Evolutionary conservation across 2,888 invertebrate species (phyloP).

Genomic region (Himalopsyche kuldschensis): DNA sequence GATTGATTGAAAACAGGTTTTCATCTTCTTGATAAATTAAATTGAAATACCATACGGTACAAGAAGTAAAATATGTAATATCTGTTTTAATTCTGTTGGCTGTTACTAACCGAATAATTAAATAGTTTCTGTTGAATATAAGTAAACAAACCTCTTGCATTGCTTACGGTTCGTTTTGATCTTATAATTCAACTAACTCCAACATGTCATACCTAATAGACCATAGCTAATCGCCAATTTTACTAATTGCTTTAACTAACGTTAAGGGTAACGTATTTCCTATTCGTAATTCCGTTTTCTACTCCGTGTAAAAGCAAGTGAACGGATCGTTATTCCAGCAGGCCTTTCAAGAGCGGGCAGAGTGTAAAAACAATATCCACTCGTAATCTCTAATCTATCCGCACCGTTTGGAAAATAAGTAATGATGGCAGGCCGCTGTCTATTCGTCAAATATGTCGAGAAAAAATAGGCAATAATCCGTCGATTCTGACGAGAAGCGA

Average conservation of each 20-base stretch:
- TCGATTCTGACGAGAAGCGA: not conserved
- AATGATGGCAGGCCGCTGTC: constrained; percentile 19
- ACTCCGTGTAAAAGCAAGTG: constrained; percentile 10
- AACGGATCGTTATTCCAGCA: constrained; percentile 21
- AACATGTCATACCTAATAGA: constrained; percentile 27
- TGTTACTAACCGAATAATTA: no score
- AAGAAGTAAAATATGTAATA: no score
- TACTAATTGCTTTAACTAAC: constrained; percentile 28
- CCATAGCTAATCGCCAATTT: constrained; percentile 35
- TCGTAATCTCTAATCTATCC: not conserved
- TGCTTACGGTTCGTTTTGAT: not conserved
- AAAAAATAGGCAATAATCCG: not conserved
- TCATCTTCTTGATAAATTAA: no score
- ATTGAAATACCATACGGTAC: no score
- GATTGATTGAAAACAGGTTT: no score
- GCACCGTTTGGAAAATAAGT: not conserved
- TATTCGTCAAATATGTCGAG: not conserved
- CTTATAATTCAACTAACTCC: constrained; percentile 20
- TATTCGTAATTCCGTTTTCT: constrained; percentile 10
- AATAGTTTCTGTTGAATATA: not conserved
- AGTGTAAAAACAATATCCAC: constrained; percentile 9
- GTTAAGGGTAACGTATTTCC: constrained; percentile 24
- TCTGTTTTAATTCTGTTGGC: no score
- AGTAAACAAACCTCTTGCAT: not conserved
- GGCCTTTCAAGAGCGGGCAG: not conserved